Base-by-base conservation (phyloP, 2,888 invertebrate genomes). In the Netelia fuscicornis region DNA sequence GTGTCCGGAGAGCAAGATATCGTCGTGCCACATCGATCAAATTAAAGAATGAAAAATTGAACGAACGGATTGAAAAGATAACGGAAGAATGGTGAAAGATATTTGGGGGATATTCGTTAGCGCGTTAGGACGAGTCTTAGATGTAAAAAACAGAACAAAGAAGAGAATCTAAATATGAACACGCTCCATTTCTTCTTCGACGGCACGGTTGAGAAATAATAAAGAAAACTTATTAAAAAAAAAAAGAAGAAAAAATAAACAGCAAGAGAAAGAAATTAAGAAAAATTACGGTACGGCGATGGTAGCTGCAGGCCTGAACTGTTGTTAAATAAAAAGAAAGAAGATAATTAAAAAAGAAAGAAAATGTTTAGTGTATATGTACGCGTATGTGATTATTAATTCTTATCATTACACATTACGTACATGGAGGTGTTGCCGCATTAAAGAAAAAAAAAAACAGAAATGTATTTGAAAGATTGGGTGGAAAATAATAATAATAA, bases 391-490 rank as follows among this genome's bases (percentile, higher is more conserved):
- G 88, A 89, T 87, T 88, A 88, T 88, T 88, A 88, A 89, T 88
- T 89, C 88, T 85, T 87, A 88, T 87, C 85, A 87, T 88, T 87
- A 89, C 88, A 88, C 88, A 87, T 76, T 87, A 87, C 86, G 86
- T 89, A 87, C 87, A 87, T 52, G 75, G 48, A 79, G 72, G 84
- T 84, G 87, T 87, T 88, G 86, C 87, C 87, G 81, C 85, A 86
- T 83, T 42, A 30, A 37, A 72, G 79, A 72, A 83, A 86, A 5
- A 37, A 8, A 37, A 30, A 6, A 37, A 37, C 37, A 37, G 37
- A 37, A 86, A 88, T 90, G 90, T 90, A 89, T 87, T 88, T 86
- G 86, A 87, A 88, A 86, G 85, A 88, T 88, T 88, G 87, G 87
- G 86, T 88, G 88, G 86, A 88, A 83, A 86, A 87, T 87, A 88